Evolutionary conservation across 2,888 invertebrate genomes (phyloP).

Genomic region (Hesperia comma): DNA sequence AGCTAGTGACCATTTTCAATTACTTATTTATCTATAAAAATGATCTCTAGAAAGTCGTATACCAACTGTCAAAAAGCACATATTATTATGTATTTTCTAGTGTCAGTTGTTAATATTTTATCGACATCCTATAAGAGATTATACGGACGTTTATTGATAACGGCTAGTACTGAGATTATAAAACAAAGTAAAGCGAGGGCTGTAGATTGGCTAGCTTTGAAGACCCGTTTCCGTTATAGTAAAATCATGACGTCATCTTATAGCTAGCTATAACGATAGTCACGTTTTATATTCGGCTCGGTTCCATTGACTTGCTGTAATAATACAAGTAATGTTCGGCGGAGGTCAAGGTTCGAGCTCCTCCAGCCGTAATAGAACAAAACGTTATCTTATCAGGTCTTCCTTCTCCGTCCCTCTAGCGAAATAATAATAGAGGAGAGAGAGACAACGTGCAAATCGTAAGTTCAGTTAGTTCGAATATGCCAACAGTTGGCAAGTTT

Average conservation of each 20-base stretch:
- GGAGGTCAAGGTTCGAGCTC: slow-evolving; percentile 76
- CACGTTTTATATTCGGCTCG: neutral
- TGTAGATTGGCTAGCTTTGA: neutral
- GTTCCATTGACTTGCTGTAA: slow-evolving; percentile 27
- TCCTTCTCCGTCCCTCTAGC: slow-evolving; percentile 8
- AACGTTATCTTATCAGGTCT: slow-evolving; percentile 24
- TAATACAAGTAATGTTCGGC: slow-evolving; percentile 43
- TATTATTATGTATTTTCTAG: too few species aligned
- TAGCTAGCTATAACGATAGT: neutral
- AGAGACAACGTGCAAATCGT: slow-evolving; percentile 18
- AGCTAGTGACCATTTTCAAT: too few species aligned
- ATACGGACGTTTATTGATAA: too few species aligned
- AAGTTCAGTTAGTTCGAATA: slow-evolving; percentile 32
- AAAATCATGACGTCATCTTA: slow-evolving; percentile 13
- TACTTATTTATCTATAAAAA: too few species aligned
- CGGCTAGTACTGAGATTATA: too few species aligned
- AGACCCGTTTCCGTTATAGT: slow-evolving; percentile 7
- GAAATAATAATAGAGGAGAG: slow-evolving; percentile 6
- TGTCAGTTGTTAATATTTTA: too few species aligned
- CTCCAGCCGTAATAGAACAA: slow-evolving; percentile 44
- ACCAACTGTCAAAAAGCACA: too few species aligned
- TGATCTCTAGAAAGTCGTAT: too few species aligned
- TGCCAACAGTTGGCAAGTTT: slow-evolving; percentile 30
- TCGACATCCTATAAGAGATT: too few species aligned
- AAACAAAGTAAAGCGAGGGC: too few species aligned